Conservation (phyloP, 2,888 invertebrate species). For the Limnephilus rhombicus region DNA sequence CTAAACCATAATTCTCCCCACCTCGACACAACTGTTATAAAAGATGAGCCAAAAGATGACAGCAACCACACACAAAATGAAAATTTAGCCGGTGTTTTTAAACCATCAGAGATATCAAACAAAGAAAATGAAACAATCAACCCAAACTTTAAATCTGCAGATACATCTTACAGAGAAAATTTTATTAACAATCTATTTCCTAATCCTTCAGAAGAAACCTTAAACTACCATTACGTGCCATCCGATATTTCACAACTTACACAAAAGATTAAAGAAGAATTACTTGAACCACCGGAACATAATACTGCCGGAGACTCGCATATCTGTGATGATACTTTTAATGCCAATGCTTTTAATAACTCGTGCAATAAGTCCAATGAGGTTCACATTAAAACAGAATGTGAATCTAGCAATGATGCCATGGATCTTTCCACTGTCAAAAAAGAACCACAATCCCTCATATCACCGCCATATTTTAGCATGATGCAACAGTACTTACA, state of each 20-base stretch:
- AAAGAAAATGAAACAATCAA: neutral
- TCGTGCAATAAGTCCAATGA: neutral
- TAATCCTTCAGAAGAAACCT: neutral
- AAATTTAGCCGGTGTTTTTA: neutral
- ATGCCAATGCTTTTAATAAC: neutral
- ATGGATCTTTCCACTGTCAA: constrained; percentile 33
- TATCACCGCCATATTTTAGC: neutral
- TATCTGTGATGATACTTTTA: neutral
- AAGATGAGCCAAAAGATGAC: constrained; percentile 24
- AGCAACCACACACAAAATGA: neutral
- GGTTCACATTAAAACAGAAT: neutral
- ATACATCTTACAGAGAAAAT: neutral
- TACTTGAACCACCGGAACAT: neutral
- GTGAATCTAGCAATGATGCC: neutral
- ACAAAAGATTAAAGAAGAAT: constrained; percentile 15
- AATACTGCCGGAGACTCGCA: neutral
- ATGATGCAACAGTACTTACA: constrained; percentile 3
- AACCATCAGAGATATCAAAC: neutral
- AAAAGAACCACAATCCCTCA: constrained; percentile 13
- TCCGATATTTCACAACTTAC: neutral
- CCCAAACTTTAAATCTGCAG: neutral
- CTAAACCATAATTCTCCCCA: neutral
- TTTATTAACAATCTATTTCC: neutral
- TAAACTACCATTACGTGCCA: neutral
- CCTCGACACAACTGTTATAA: neutral